Conservation (phyloP, 2,113 vertebrate species). For the Chroicocephalus ridibundus region DNA sequence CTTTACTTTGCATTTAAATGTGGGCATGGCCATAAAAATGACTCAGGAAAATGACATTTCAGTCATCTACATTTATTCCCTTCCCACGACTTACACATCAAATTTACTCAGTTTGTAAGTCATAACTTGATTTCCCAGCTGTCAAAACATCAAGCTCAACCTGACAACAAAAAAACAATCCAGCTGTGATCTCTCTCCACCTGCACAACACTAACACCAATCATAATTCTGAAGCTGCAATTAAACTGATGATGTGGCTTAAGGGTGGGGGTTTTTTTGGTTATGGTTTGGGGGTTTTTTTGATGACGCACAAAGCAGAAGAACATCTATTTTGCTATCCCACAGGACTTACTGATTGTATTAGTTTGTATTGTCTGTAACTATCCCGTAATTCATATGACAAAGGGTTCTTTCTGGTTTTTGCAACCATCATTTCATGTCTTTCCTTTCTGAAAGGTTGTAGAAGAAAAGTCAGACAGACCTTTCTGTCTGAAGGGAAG, state of each 20-base stretch:
- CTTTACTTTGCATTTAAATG: constrained; percentile 56
- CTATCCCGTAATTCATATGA: not conserved
- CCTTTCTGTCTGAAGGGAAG: not conserved
- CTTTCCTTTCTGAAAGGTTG: not conserved
- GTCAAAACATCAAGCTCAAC: not conserved
- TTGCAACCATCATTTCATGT: not conserved
- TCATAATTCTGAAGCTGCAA: not conserved
- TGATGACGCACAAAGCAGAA: not conserved
- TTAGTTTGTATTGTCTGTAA: not conserved
- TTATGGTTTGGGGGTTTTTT: not conserved
- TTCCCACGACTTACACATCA: constrained; percentile 40
- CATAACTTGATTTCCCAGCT: not conserved
- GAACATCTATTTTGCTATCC: not conserved
- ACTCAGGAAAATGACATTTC: constrained; percentile 49
- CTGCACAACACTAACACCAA: not conserved
- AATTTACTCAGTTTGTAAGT: not conserved
- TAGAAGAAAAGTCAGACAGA: not conserved
- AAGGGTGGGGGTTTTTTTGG: not conserved
- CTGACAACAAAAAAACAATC: not conserved
- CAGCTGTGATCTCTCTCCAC: not conserved
- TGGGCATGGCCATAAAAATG: constrained; percentile 55
- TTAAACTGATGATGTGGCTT: not conserved
- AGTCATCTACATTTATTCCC: constrained; percentile 15
- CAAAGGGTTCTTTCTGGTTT: not conserved
- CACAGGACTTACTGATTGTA: not conserved